A percentile compares a stretch with the other conserved stretches of the same genome.
These are phyloP conservation scores for Simalia tracyae DNA, from an alignment of 2,797 vertebrate genomes.

Conservation along the genomic window DNA sequence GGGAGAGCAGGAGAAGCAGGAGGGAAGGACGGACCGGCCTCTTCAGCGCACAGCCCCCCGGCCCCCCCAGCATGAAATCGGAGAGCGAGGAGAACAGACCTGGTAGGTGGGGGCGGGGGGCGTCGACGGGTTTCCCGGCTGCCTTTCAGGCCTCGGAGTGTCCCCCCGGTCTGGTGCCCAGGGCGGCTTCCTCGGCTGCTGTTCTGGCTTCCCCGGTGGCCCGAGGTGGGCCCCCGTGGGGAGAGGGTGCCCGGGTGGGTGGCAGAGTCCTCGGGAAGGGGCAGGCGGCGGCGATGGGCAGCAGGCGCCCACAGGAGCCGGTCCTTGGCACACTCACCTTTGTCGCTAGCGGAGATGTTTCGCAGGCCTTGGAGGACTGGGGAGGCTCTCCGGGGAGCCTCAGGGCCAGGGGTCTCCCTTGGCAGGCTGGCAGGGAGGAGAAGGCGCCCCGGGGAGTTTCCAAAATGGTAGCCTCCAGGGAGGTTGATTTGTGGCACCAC, in stretches of 20 bases:
- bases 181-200: fast-evolving
- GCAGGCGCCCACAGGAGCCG: neutral
- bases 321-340: neutral
- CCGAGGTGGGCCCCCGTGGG: neutral
- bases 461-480: neutral
- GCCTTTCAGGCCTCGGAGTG: neutral
- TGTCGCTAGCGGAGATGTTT: no score
- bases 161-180: neutral
- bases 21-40: neutral
- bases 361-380: neutral
- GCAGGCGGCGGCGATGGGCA: neutral
- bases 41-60: conserved; percentile 18
- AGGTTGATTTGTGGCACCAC: neutral
- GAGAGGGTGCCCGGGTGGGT: neutral
- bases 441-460: neutral
- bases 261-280: neutral
- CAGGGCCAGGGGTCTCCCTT: neutral
- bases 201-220: no score
- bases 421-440: neutral
- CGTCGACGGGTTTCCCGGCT: neutral
- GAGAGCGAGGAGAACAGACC: conserved; percentile 74
- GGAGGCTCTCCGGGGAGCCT: neutral
- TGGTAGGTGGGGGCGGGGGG: conserved; percentile 65
- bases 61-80: conserved; percentile 64
- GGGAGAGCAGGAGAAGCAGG: neutral